phyloP scores from a whole-genome alignment of 2,888 invertebrate genomes.

The Hofmannophila pseudospretella region DNA sequence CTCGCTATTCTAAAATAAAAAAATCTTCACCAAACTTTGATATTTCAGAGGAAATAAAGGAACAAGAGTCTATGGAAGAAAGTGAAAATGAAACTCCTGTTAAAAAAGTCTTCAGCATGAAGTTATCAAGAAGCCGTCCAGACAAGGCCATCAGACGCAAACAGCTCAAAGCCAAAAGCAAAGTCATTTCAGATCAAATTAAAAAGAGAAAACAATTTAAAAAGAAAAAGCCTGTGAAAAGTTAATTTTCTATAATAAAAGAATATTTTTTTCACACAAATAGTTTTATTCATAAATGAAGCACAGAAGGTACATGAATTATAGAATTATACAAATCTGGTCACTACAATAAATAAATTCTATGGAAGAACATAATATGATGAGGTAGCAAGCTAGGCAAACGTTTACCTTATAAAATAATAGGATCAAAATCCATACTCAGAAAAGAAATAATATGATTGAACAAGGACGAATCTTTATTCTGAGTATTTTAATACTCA shows the following conservation, averaged over 20 bases:
- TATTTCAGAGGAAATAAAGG: slow-evolving; percentile 48
- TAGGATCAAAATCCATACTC: too few relatives aligned
- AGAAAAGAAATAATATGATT: too few relatives aligned
- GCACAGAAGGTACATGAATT: too few relatives aligned
- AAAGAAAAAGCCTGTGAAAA: slow-evolving; percentile 52
- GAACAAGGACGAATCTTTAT: too few relatives aligned
- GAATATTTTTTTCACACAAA: slow-evolving; percentile 26
- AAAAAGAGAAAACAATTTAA: slow-evolving; percentile 64
- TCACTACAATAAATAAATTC: too few relatives aligned
- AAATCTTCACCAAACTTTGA: not conserved
- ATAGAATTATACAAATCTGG: too few relatives aligned
- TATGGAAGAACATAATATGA: too few relatives aligned
- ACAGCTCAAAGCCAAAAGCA: slow-evolving; percentile 67
- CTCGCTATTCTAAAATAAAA: not conserved
- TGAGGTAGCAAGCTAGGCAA: too few relatives aligned
- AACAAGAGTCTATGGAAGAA: slow-evolving; percentile 28
- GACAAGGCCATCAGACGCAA: slow-evolving; percentile 68
- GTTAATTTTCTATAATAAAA: slow-evolving; percentile 22
- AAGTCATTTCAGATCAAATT: slow-evolving; percentile 65
- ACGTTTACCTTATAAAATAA: too few relatives aligned
- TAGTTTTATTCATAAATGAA: slow-evolving; percentile 17
- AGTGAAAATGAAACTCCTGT: slow-evolving; percentile 28
- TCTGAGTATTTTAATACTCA: too few relatives aligned
- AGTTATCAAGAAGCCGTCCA: slow-evolving; percentile 49
- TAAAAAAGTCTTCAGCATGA: slow-evolving; percentile 36